Conservation (phyloP, 1,140 invertebrate species). For the Drosophila chauvacae region DNA sequence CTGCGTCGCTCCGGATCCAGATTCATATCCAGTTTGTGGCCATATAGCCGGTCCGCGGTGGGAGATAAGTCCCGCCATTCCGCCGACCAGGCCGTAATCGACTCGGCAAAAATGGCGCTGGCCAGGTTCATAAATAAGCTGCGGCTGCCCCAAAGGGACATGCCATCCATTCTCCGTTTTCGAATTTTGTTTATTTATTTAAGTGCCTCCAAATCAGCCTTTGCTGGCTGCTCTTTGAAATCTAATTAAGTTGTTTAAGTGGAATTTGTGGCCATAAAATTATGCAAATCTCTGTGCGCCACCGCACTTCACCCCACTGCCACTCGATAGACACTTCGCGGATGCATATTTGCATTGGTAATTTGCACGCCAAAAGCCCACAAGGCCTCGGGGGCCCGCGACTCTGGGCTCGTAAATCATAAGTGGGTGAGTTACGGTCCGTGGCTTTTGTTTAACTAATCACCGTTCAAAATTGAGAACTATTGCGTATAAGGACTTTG, state of each 20-base stretch:
- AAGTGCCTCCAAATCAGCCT: constrained; percentile 73
- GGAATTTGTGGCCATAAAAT: constrained; percentile 79
- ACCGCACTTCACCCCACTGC: constrained; percentile 30
- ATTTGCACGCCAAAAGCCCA: constrained; percentile 59
- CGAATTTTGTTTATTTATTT: constrained; percentile 69
- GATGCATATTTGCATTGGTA: constrained; percentile 75
- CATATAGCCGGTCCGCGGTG: constrained; percentile 28
- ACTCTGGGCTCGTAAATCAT: constrained; percentile 64
- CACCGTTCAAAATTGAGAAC: constrained; percentile 10
- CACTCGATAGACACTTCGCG: constrained; percentile 44
- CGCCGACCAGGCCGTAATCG: constrained; percentile 20
- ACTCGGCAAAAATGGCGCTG: constrained; percentile 63
- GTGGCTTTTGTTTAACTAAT: constrained; percentile 19
- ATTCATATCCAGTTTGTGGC: constrained; percentile 55
- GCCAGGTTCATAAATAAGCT: constrained; percentile 62
- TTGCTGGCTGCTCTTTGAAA: constrained; percentile 62
- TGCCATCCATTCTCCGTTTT: constrained; percentile 73
- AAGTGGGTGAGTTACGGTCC: constrained; percentile 57
- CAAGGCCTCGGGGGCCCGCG: constrained; percentile 38
- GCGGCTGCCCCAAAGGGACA: constrained; percentile 67
- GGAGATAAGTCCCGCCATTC: constrained; percentile 46
- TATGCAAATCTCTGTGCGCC: constrained; percentile 65
- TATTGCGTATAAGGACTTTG: background rate
- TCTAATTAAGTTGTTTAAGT: constrained; percentile 81
- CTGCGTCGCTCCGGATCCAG: constrained; percentile 20